Evolutionary conservation across 1,140 invertebrate genomes (phyloP).

Genomic region (Trichoplusia ni): DNA sequence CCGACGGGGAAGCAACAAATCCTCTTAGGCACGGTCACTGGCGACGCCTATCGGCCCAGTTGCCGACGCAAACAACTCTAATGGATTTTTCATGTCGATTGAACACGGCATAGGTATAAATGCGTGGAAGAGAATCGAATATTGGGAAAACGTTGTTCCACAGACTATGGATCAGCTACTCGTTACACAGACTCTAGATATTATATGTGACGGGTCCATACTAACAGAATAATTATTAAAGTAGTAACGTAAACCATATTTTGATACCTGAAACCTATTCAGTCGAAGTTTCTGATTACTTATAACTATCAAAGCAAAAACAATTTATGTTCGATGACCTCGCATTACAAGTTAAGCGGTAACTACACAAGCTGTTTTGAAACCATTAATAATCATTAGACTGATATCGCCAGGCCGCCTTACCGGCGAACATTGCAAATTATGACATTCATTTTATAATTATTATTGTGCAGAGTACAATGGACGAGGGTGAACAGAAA

Average conservation of each 20-base stretch:
- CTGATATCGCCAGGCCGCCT: conserved; percentile 57
- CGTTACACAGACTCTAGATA: too few relatives aligned
- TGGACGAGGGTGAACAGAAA: conserved; percentile 45
- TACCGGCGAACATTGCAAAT: conserved; percentile 55
- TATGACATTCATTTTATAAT: conserved; percentile 76
- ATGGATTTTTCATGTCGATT: conserved; percentile 81
- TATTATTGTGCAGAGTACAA: conserved; percentile 59
- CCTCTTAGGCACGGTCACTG: conserved; percentile 77
- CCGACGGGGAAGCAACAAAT: conserved; percentile 67
- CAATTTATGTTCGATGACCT: not conserved
- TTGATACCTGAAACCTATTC: too few relatives aligned
- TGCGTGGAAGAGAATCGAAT: conserved; percentile 27
- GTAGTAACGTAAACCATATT: too few relatives aligned
- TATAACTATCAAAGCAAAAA: too few relatives aligned
- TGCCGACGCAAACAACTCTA: conserved; percentile 67
- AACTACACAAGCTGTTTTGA: conserved; percentile 61
- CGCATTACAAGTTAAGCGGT: conserved; percentile 35
- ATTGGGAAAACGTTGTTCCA: conserved; percentile 10
- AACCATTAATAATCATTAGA: conserved; percentile 75
- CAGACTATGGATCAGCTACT: not conserved
- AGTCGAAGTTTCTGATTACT: too few relatives aligned
- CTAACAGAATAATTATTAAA: too few relatives aligned
- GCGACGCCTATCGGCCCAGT: conserved; percentile 50
- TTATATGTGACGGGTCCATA: too few relatives aligned
- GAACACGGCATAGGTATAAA: conserved; percentile 61